Percentiles rank a stretch among this genome's conserved stretches.
Conservation (phyloP, 2,888 invertebrate genomes). For the Tachystola acroxantha region DNA sequence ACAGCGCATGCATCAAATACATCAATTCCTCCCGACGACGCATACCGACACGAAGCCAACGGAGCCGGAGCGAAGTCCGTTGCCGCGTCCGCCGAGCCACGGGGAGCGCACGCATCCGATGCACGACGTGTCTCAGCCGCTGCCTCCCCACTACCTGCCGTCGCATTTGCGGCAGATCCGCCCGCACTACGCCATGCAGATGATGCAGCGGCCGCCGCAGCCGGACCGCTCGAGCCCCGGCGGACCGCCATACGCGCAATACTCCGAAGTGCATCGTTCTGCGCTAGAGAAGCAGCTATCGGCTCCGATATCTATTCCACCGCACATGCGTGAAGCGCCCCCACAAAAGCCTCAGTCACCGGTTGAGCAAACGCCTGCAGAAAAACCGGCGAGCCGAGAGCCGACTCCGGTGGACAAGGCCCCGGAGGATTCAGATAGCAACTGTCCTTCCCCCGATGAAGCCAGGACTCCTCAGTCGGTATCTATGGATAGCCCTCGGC, state of each 20-base stretch:
- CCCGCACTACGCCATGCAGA: background rate
- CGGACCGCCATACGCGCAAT: background rate
- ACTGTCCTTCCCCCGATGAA: background rate
- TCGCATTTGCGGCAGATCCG: slow-evolving; percentile 1
- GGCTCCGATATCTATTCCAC: slow-evolving; percentile 3
- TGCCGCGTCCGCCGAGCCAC: background rate
- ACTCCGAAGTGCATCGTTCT: slow-evolving; percentile 4
- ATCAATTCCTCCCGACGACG: slow-evolving; percentile 15
- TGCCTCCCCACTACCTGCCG: slow-evolving; percentile 5
- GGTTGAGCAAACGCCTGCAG: background rate
- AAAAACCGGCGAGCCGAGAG: slow-evolving; percentile 1
- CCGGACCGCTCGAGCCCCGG: slow-evolving; percentile 11
- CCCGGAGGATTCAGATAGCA: slow-evolving; percentile 8
- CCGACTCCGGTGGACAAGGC: slow-evolving; percentile 8
- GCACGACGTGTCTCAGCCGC: slow-evolving; percentile 6
- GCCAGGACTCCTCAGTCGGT: background rate
- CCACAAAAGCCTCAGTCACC: slow-evolving; percentile 3
- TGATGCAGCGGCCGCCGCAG: slow-evolving; percentile 4
- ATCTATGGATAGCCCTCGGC: too few relatives aligned
- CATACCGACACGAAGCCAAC: slow-evolving; percentile 4
- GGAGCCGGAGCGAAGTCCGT: background rate
- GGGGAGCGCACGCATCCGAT: slow-evolving; percentile 15
- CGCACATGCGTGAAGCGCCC: background rate
- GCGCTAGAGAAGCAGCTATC: slow-evolving; percentile 4
- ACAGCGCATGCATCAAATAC: slow-evolving; percentile 22